Conservation (phyloP, 2,888 invertebrate genomes). For the Tenthredo amoena region DNA sequence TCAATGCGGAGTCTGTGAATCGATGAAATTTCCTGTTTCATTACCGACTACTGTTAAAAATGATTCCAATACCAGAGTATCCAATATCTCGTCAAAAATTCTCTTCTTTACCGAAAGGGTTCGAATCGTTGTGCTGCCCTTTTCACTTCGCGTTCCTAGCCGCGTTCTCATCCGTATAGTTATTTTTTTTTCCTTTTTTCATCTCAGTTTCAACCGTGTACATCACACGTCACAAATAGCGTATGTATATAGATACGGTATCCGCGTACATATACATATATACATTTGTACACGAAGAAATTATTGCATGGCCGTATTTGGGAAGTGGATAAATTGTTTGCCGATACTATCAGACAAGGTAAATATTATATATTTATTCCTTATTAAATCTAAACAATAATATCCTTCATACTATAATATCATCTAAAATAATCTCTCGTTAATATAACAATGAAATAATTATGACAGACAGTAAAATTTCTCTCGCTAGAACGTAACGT, state of each 20-base stretch:
- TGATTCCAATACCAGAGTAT: neutral
- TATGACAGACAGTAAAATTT: too few relatives aligned
- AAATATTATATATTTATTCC: neutral
- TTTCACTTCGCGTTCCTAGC: neutral
- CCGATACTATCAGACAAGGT: slow-evolving; percentile 14
- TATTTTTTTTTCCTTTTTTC: neutral
- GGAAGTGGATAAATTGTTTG: neutral
- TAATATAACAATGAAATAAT: neutral
- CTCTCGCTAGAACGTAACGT: neutral
- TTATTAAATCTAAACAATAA: neutral
- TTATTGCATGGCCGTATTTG: slow-evolving; percentile 42
- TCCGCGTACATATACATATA: neutral
- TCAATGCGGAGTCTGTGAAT: neutral
- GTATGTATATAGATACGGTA: neutral
- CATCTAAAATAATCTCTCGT: neutral
- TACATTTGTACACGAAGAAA: neutral
- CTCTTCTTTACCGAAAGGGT: neutral
- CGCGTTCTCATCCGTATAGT: neutral
- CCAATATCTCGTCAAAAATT: neutral
- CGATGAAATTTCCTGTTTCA: neutral
- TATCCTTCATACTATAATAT: neutral
- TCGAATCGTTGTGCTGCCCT: neutral
- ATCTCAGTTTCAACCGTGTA: neutral
- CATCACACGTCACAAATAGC: slow-evolving; percentile 18
- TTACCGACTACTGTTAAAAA: neutral